Conservation (phyloP, 35 echinoderm and acorn worm species). For the Apostichopus japonicus region DNA sequence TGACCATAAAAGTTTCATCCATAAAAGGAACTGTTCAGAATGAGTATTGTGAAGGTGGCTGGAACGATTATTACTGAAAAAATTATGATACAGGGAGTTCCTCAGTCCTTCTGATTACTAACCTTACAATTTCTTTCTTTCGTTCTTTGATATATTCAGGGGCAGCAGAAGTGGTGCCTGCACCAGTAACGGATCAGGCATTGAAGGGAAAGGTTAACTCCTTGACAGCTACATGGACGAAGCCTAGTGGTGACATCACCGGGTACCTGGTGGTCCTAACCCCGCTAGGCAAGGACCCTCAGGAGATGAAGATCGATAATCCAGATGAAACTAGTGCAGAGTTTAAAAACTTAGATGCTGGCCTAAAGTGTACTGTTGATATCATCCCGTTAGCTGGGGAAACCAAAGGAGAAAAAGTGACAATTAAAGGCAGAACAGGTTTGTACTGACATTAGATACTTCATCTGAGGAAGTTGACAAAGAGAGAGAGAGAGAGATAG, state of each 20-base stretch:
- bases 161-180: background rate
- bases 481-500: too few relatives aligned
- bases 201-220: slow-evolving; percentile 47
- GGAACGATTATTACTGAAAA: too few relatives aligned
- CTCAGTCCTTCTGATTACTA: too few relatives aligned
- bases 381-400: slow-evolving; percentile 69
- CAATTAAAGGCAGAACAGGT: slow-evolving; percentile 81
- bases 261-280: slow-evolving; percentile 73
- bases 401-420: slow-evolving; percentile 74
- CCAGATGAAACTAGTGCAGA: slow-evolving; percentile 64
- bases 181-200: slow-evolving; percentile 51
- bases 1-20: too few relatives aligned
- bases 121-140: too few relatives aligned
- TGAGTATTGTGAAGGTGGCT: too few relatives aligned
- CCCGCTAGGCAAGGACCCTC: slow-evolving; percentile 71
- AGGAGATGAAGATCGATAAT: slow-evolving; percentile 64
- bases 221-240: slow-evolving; percentile 70
- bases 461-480: too few relatives aligned
- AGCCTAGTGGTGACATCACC: slow-evolving; percentile 75
- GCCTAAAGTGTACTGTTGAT: slow-evolving; percentile 74
- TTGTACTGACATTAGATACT: background rate
- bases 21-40: too few relatives aligned
- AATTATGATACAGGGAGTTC: too few relatives aligned
- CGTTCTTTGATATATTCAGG: slow-evolving; percentile 1
- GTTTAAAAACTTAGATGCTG: slow-evolving; percentile 67